Conservation (phyloP, 2,888 invertebrate genomes). For the Disparrhopalites patrizii region DNA sequence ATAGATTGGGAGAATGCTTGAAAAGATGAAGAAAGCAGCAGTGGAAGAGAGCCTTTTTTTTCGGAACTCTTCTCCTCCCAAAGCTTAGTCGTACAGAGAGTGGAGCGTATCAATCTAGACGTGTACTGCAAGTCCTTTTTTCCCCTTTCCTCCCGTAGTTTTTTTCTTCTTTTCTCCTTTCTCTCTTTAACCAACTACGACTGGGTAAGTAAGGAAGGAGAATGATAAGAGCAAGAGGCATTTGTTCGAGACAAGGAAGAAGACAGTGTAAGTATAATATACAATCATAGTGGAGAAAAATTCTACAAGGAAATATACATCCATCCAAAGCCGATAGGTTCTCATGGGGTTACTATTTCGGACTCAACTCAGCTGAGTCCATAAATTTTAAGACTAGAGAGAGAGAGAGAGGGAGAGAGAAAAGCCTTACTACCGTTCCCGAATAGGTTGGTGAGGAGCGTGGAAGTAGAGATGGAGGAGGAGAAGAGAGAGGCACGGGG, state of each 20-base stretch:
- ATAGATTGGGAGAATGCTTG: background rate
- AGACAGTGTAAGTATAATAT: constrained; percentile 2
- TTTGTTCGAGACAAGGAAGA: background rate
- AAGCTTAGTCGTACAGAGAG: no score
- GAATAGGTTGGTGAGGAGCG: no score
- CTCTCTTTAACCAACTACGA: no score
- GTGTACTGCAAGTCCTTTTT: no score
- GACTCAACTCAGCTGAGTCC: constrained; percentile 31
- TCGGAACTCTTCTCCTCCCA: no score
- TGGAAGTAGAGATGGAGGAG: no score
- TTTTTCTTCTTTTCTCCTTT: background rate
- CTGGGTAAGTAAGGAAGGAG: background rate
- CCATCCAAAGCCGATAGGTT: constrained; percentile 25
- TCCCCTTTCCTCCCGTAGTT: no score
- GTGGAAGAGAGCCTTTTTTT: constrained; percentile 10
- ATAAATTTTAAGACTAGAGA: constrained; percentile 33
- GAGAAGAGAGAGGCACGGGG: background rate
- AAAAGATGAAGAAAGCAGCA: constrained; percentile 16
- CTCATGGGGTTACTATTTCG: constrained; percentile 34
- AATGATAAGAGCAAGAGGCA: no score
- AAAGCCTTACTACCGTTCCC: background rate
- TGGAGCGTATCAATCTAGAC: no score
- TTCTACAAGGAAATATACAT: constrained; percentile 9
- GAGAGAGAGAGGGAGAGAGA: constrained; percentile 2
- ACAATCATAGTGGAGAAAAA: constrained; percentile 3